Percentiles rank a stretch among this genome's conserved stretches.
Conservation (phyloP, 1,140 invertebrate species). For the Drosophila trapezifrons region DNA sequence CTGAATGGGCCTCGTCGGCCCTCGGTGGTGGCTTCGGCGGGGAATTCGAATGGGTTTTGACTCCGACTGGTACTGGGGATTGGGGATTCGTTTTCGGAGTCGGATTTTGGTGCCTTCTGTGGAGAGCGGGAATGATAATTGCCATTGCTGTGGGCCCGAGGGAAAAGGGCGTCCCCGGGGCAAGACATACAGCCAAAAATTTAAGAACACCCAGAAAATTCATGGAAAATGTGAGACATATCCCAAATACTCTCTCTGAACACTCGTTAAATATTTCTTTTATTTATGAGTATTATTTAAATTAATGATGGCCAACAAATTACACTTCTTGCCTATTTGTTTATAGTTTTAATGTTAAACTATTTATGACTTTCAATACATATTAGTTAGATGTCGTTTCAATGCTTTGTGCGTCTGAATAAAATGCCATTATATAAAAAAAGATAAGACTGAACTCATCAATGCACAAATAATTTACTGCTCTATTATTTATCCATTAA, state of each 20-base stretch:
- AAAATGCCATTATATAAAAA: background rate
- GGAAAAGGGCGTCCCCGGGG: constrained; percentile 1
- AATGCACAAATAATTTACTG: background rate
- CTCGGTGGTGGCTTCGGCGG: background rate
- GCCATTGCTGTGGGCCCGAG: constrained; percentile 49
- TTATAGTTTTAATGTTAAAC: too few species aligned
- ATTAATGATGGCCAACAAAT: background rate
- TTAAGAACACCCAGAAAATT: constrained; percentile 5
- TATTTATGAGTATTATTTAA: background rate
- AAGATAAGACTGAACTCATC: background rate
- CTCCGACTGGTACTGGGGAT: background rate
- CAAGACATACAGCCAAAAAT: constrained; percentile 44
- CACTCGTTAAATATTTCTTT: background rate
- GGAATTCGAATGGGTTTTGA: background rate
- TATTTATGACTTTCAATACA: too few species aligned
- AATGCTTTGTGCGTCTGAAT: background rate
- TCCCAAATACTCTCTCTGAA: background rate
- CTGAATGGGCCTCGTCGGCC: constrained; percentile 38
- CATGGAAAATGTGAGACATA: background rate
- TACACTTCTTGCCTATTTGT: background rate
- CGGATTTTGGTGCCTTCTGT: constrained; percentile 20
- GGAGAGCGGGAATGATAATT: constrained; percentile 68
- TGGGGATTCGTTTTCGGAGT: constrained; percentile 4
- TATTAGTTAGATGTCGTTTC: background rate
- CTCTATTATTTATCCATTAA: constrained; percentile 3